Base-by-base conservation (phyloP, 2,888 invertebrate genomes). In the Ceramica pisi region DNA sequence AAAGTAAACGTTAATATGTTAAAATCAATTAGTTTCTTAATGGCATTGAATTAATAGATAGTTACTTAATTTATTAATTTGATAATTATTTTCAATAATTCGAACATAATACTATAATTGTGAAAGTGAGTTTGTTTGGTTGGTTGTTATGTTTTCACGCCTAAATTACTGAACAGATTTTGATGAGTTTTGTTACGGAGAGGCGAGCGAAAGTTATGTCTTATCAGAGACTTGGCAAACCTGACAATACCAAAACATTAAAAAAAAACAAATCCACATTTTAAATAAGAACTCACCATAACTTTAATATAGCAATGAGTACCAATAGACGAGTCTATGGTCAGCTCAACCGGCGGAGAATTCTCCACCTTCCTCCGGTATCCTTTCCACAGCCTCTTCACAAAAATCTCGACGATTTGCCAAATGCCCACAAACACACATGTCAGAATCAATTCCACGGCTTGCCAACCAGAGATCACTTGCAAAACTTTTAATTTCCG, bases 241-340 rank as follows among this genome's bases (percentile, higher is more conserved):
- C n/a, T 55, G 53, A 2, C 35, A 16, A 38, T 19, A 21, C n/a
- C 35, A 6, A 69, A 21, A 6, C 16, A 48, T 48, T 55, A 41
- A 16, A 14, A 41, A 21, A 41, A 53, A 31, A 44, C 21, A 69
- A 53, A 57, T 35, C 14, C 3, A 56, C 41, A n/a, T 35, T 71
- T 31, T 19, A 16, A 41, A 41, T 50, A 4, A 19, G 46, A 56
- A 87, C 91, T 89, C 74, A 95, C 96, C 95, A 94, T 90, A 73
- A 96, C 90, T 92, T 94, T 95, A 19, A 96, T 95, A 78, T 93
- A 94, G 73, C 94, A 96, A 86, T 96, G 96, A 10, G 93, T 93
- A 8, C 96, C 96, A 35, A 96, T 86, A 41, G 95, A 93, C 0
- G 95, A 91, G 76, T 95, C 96, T 0, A 93, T 92, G 1, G 94